Conservation (phyloP, 2,888 invertebrate species). For the Mycalesis mineus region DNA sequence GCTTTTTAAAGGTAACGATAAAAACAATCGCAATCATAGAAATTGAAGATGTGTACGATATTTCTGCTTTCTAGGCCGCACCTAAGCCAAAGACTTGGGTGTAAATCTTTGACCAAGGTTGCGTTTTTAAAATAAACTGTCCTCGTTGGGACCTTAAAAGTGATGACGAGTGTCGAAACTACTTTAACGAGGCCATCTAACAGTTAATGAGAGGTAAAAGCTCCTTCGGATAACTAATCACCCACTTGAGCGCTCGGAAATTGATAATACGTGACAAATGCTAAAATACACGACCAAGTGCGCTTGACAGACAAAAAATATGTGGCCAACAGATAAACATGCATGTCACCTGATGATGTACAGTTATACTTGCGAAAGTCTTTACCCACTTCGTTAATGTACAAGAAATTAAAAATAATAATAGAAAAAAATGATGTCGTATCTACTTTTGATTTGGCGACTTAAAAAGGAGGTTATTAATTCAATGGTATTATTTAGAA, state of each 20-base stretch:
- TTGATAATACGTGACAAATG: slow-evolving; percentile 39
- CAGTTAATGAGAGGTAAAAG: slow-evolving; percentile 71
- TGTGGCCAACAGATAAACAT: slow-evolving; percentile 20
- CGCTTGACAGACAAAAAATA: slow-evolving; percentile 20
- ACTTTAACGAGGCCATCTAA: slow-evolving; percentile 60
- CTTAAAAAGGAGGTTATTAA: too few species aligned
- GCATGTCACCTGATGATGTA: slow-evolving; percentile 2
- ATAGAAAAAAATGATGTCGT: too few species aligned
- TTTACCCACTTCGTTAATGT: not conserved
- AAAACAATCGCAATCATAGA: too few species aligned
- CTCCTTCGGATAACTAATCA: slow-evolving; percentile 56
- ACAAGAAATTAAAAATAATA: too few species aligned
- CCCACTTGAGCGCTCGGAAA: slow-evolving; percentile 35
- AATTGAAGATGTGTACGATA: too few species aligned
- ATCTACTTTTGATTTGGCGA: too few species aligned
- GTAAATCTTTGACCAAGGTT: not conserved
- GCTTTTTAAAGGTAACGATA: too few species aligned
- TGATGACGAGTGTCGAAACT: slow-evolving; percentile 50
- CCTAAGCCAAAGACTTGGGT: not conserved
- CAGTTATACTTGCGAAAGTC: slow-evolving; percentile 14
- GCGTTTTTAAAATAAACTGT: slow-evolving; percentile 5
- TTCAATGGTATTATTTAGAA: too few species aligned
- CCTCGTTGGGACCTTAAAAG: slow-evolving; percentile 24
- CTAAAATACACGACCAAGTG: slow-evolving; percentile 28
- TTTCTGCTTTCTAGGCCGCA: too few species aligned